Evolutionary conservation across 2,797 vertebrate genomes (phyloP).

Genomic region (Balearica regulorum): DNA sequence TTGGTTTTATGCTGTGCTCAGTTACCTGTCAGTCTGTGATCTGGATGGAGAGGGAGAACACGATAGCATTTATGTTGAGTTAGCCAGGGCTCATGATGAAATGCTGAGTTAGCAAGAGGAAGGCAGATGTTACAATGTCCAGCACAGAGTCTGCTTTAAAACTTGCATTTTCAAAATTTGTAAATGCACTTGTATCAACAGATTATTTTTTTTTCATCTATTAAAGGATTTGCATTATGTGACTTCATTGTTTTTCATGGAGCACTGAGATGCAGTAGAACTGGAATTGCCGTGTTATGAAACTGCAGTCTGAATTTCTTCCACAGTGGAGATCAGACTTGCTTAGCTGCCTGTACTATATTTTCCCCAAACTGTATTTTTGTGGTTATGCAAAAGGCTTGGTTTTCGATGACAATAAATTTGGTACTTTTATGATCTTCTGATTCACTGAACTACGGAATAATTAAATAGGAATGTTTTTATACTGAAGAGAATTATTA

Average conservation of each 20-base stretch:
- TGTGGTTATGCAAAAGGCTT: background rate
- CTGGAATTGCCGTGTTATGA: background rate
- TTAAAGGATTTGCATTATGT: background rate
- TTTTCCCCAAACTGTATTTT: background rate
- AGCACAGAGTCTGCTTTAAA: background rate
- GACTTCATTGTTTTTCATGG: background rate
- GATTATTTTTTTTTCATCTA: no score
- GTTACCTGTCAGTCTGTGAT: background rate
- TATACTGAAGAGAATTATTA: background rate
- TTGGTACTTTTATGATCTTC: background rate
- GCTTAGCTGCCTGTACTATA: background rate
- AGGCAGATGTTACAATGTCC: background rate
- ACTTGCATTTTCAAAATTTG: background rate
- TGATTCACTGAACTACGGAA: background rate
- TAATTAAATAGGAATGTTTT: background rate
- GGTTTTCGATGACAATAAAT: background rate
- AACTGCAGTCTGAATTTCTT: background rate
- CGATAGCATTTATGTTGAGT: background rate
- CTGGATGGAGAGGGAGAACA: background rate
- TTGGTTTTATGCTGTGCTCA: background rate
- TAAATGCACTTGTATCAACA: background rate
- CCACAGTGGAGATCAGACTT: background rate
- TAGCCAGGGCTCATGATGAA: background rate
- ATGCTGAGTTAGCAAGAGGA: background rate
- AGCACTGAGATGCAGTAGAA: background rate